phyloP scores from a whole-genome alignment of 2,888 invertebrate genomes.

The Tuta absoluta region DNA sequence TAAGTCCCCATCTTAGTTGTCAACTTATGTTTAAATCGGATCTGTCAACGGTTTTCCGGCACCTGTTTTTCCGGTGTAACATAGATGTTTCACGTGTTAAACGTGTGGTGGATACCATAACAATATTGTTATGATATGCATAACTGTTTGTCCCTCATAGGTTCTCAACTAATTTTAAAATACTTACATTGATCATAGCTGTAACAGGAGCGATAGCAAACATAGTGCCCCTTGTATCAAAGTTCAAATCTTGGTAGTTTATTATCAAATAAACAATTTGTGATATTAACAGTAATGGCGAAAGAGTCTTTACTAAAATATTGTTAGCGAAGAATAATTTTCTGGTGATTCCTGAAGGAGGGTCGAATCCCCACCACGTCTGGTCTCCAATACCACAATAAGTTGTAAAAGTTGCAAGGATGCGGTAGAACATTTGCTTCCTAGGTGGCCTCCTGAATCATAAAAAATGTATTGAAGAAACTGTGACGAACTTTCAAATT shows the following conservation, averaged over 20 bases:
- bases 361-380: conserved; percentile 10
- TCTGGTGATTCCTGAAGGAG: background rate
- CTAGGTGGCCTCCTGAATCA: background rate
- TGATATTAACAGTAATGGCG: background rate
- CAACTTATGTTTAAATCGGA: too few species aligned
- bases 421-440: background rate
- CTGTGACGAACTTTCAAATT: background rate
- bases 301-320: background rate
- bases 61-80: too few species aligned
- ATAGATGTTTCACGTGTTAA: too few species aligned
- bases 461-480: too few species aligned
- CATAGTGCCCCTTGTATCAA: background rate
- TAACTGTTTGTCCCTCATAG: too few species aligned
- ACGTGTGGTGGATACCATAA: too few species aligned
- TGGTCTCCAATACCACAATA: conserved; percentile 1
- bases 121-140: too few species aligned
- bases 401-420: background rate
- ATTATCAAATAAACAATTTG: conserved; percentile 4
- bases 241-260: conserved; percentile 1
- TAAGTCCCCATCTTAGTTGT: too few species aligned
- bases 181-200: conserved; percentile 3
- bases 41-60: too few species aligned
- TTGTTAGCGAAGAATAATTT: background rate
- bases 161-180: too few species aligned
- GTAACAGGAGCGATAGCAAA: conserved; percentile 12